Conservation (phyloP, 2,888 invertebrate species). For the Mythimna ferrago region DNA sequence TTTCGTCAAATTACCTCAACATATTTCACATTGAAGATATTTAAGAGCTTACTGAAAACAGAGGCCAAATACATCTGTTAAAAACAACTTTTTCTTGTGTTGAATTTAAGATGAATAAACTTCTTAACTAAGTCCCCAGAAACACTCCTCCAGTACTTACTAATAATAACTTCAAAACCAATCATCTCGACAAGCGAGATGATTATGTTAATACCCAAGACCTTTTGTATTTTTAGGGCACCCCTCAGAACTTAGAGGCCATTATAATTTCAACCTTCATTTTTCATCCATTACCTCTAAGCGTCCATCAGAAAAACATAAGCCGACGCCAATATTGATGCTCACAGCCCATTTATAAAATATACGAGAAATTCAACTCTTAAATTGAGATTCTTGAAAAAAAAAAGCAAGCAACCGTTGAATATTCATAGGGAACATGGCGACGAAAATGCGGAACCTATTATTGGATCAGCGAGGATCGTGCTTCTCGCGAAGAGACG, state of each 20-base stretch:
- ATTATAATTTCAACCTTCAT: slow-evolving; percentile 46
- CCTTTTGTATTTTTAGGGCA: slow-evolving; percentile 25
- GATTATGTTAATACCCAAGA: slow-evolving; percentile 38
- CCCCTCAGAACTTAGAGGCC: slow-evolving; percentile 13
- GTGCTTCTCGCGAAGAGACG: slow-evolving; percentile 56
- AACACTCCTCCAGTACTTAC: slow-evolving; percentile 1
- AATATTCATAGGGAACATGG: slow-evolving; percentile 70
- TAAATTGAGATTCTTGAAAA: slow-evolving; percentile 61
- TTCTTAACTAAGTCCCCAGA: neutral
- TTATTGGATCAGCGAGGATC: slow-evolving; percentile 70
- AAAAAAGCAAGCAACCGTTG: slow-evolving; percentile 63
- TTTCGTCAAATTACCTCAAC: neutral
- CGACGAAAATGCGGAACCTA: slow-evolving; percentile 65
- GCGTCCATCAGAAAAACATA: slow-evolving; percentile 50
- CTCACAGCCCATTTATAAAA: slow-evolving; percentile 58
- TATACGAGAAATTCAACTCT: slow-evolving; percentile 66
- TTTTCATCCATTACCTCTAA: slow-evolving; percentile 54
- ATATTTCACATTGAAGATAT: neutral
- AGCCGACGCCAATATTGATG: slow-evolving; percentile 57
- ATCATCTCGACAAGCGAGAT: slow-evolving; percentile 11
- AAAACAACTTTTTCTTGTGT: neutral
- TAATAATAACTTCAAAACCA: slow-evolving; percentile 35
- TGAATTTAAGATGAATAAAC: slow-evolving; percentile 10
- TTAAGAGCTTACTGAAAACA: neutral
- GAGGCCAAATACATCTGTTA: neutral